Conservation (phyloP, 2,113 vertebrate genomes). For the Lonchura striata region DNA sequence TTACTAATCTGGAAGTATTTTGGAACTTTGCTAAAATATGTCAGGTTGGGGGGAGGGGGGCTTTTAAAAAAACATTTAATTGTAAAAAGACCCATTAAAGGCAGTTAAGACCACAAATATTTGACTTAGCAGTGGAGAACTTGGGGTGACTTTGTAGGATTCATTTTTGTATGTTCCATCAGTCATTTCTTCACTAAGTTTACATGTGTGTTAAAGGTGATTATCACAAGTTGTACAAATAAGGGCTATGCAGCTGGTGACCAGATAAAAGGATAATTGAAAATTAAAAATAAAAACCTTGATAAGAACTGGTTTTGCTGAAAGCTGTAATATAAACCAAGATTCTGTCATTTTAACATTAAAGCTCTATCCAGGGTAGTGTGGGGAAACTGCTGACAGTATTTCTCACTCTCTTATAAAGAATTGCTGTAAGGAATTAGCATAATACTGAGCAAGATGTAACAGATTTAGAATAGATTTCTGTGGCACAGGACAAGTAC, state of each 20-base stretch:
- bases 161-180: neutral
- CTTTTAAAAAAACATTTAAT: neutral
- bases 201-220: neutral
- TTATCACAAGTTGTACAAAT: neutral
- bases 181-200: neutral
- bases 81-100: neutral
- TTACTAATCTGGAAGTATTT: neutral
- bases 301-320: neutral
- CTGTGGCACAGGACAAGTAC: neutral
- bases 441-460: neutral
- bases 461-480: neutral
- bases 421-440: neutral
- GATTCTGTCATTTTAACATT: neutral
- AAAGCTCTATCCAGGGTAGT: neutral
- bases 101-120: neutral
- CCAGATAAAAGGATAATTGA: neutral
- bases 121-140: neutral
- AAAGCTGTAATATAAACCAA: neutral
- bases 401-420: neutral
- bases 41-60: accelerated
- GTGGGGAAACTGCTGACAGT: neutral
- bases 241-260: neutral
- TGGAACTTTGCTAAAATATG: neutral
- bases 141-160: neutral
- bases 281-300: neutral